Evolutionary conservation across 2,888 invertebrate genomes (phyloP), one percentile per base, ranked within the genome.

Genomic region (Drosophila helvetica): DNA sequence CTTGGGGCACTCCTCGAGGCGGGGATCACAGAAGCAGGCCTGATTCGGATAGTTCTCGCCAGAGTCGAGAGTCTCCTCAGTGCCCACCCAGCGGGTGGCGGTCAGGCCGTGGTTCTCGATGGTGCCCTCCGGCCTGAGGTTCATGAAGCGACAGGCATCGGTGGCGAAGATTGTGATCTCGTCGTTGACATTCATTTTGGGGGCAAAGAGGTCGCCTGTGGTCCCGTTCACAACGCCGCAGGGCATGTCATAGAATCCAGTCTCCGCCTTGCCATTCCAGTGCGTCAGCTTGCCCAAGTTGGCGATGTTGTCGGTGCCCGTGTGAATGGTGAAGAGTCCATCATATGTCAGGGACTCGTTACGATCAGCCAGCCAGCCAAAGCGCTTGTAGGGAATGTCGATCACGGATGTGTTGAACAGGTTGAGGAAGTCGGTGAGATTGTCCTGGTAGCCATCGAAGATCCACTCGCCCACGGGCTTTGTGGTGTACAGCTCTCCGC

Each of bases 321-420:
- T 96, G 77, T 94, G 93, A 93, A 97, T 96, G 59, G 95, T 95
- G 88, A 95, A 96, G 0, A 93, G 92, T 0, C 97, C 97, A 90
- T 97, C 97, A 88, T 94, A 96, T 0, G 93, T 93, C 38, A 93
- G 91, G 0, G 96, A 95, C 30, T 92, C 93, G 90, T 97, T 97
- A 75, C 97, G 94, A 95, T 97, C 93, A 9, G 91, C 93, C 90
- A 98, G 96, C 96, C 97, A 97, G 10, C 96, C 98, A 91, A 98
- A 98, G 86, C 94, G 95, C 38, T 94, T 94, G 81, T 93, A 96
- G 0, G 96, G 96, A 78, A 96, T 93, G 1, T 92, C 76, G 38
- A 92, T 90, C 71, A 77, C 79, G 1, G 90, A 53, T 91, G 25
- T 94, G 86, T 75, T 95, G 91, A 45, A 95, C 77, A 79, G 93